These are phyloP conservation scores for Notamacropus eugenii DNA, from an alignment of 2,797 vertebrate species.

Conservation along the genomic window DNA sequence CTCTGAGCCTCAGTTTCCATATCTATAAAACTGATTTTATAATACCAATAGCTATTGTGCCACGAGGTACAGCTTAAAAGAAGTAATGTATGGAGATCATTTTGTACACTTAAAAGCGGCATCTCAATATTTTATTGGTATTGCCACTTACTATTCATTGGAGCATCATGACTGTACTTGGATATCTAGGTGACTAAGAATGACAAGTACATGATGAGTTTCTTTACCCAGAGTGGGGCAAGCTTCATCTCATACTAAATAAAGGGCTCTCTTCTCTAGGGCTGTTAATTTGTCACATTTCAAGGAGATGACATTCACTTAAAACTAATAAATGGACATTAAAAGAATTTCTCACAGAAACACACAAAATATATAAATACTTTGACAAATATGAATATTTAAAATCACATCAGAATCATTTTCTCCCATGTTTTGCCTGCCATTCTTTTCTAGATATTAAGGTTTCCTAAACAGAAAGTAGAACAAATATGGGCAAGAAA, in stretches of 20 bases:
- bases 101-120: not conserved
- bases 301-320: constrained; percentile 71
- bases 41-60: not conserved
- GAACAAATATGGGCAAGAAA: constrained; percentile 74
- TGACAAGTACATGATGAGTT: not conserved
- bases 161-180: not conserved
- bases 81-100: not conserved
- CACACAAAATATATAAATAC: constrained; percentile 66
- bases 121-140: not conserved
- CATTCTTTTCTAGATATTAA: constrained; percentile 73
- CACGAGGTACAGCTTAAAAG: not conserved
- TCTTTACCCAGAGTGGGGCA: constrained; percentile 3
- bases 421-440: constrained; percentile 75
- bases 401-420: constrained; percentile 71
- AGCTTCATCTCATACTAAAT: constrained; percentile 42
- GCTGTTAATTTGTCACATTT: constrained; percentile 69
- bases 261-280: constrained; percentile 62
- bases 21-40: not conserved
- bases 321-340: constrained; percentile 70
- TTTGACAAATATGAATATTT: constrained; percentile 77
- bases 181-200: not conserved
- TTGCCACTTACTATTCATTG: not conserved
- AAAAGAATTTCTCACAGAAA: constrained; percentile 25
- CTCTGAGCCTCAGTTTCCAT: not conserved
- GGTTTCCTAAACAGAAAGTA: constrained; percentile 69